phyloP scores from a whole-genome alignment of 1,140 invertebrate species.

The Laupala kohalensis region DNA sequence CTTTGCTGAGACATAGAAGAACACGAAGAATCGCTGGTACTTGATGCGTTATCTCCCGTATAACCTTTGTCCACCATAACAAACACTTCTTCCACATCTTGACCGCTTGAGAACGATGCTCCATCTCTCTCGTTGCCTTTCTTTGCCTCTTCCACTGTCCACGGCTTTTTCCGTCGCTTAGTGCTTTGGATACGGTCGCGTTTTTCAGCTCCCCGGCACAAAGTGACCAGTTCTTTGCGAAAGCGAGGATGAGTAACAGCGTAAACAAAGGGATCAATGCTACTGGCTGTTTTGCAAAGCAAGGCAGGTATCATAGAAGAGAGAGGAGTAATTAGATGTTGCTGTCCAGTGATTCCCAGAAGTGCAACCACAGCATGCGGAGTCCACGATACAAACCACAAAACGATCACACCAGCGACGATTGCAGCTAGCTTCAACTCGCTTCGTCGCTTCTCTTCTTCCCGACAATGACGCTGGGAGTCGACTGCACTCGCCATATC shows the following conservation, averaged over 20 bases:
- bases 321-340: conserved; percentile 45
- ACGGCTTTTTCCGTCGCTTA: neutral
- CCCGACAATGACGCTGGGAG: conserved; percentile 37
- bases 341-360: conserved; percentile 49
- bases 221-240: conserved; percentile 30
- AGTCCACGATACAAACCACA: conserved; percentile 65
- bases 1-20: neutral
- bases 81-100: conserved; percentile 4
- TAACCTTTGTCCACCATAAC: neutral
- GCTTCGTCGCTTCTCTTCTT: conserved; percentile 47
- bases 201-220: neutral
- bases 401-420: conserved; percentile 46
- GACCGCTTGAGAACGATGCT: neutral
- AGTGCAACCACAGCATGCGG: conserved; percentile 59
- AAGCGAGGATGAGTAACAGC: conserved; percentile 56
- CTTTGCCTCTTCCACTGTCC: neutral
- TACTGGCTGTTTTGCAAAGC: conserved; percentile 59
- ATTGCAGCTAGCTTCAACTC: conserved; percentile 51
- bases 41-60: neutral
- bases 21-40: neutral
- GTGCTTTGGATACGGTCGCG: neutral
- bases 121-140: neutral
- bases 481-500: conserved; percentile 23
- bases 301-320: conserved; percentile 60
- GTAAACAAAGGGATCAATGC: conserved; percentile 62